Percentiles rank a stretch among this genome's conserved stretches.
Conservation (phyloP, 2,888 invertebrate species). For the Periphyllus acericola region DNA sequence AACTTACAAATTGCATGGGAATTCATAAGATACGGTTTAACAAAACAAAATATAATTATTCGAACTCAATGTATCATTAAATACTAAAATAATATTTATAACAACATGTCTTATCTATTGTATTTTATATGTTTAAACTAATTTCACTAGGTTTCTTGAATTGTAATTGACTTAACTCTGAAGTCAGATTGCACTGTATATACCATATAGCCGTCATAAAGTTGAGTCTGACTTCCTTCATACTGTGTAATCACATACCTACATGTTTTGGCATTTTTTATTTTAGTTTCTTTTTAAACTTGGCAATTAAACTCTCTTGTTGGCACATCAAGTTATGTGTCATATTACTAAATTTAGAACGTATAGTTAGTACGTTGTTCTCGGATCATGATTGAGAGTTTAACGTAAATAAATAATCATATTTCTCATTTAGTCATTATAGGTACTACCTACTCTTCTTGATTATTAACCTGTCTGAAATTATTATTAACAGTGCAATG, state of each 20-base stretch:
- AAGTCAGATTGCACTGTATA: neutral
- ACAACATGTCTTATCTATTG: neutral
- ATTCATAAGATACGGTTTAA: no score
- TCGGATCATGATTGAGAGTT: conserved; percentile 7
- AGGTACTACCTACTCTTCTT: neutral
- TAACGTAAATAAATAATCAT: conserved; percentile 32
- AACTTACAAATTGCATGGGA: no score
- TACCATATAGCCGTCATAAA: neutral
- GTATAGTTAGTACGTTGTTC: conserved; percentile 3
- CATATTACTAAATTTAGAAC: conserved; percentile 56
- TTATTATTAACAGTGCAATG: conserved; percentile 29
- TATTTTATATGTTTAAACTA: neutral
- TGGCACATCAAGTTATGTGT: conserved; percentile 36
- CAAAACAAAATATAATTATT: no score
- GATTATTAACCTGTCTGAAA: conserved; percentile 28
- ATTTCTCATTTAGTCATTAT: neutral
- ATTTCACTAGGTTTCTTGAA: neutral
- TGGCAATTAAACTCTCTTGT: conserved; percentile 40
- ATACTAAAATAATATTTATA: no score
- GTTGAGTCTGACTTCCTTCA: conserved; percentile 7
- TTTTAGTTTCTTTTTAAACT: conserved; percentile 47
- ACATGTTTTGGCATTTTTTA: conserved; percentile 34
- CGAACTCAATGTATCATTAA: no score
- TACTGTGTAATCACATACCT: conserved; percentile 19
- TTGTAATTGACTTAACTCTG: conserved; percentile 26